These are phyloP conservation scores for Alca torda DNA, from an alignment of 2,797 vertebrate species.

Conservation along the genomic window DNA sequence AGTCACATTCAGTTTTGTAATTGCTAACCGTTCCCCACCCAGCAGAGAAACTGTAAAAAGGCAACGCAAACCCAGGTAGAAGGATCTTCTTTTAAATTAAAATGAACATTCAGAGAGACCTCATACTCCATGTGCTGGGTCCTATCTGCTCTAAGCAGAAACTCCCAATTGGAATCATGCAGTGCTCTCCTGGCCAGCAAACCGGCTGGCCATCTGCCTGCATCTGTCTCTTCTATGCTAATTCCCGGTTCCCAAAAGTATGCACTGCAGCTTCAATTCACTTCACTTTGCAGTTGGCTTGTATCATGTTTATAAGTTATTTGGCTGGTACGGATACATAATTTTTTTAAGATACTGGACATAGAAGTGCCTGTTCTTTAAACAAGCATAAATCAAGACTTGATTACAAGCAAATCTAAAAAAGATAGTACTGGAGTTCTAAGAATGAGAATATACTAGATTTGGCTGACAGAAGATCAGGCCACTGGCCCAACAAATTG, in stretches of 20 bases:
- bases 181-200: constrained; percentile 26
- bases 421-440: background rate
- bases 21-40: background rate
- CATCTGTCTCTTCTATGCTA: constrained; percentile 28
- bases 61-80: background rate
- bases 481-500: background rate
- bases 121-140: background rate
- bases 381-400: background rate
- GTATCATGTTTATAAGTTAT: background rate
- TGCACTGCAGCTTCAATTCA: background rate
- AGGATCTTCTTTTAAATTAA: constrained; percentile 26
- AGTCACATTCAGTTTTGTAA: background rate
- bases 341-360: background rate
- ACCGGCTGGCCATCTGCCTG: constrained; percentile 43
- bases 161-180: constrained; percentile 12
- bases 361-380: background rate
- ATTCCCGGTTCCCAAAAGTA: constrained; percentile 35
- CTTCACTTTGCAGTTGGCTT: constrained; percentile 1
- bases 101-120: background rate
- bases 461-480: background rate
- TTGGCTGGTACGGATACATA: background rate
- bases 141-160: constrained; percentile 50
- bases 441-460: background rate
- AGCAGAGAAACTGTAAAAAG: background rate
- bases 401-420: background rate